Evolutionary conservation across 2,888 invertebrate genomes (phyloP), one percentile per base, ranked within the genome.

Genomic region (Gymnoscelis rufifasciata): DNA sequence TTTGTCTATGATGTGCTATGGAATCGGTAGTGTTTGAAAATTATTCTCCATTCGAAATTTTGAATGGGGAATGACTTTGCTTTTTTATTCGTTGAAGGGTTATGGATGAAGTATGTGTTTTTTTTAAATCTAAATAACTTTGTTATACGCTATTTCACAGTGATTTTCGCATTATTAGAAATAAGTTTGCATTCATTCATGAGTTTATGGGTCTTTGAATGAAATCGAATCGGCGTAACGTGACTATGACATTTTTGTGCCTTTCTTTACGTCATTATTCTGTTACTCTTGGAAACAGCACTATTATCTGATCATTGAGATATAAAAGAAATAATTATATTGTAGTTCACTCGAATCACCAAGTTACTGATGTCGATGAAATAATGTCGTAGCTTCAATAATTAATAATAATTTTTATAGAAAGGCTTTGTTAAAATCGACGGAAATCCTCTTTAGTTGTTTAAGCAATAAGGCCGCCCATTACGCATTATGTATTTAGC

Each of bases 1-100:
- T 56, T 24, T 47, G 76, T 78, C 77, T 78, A 51, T 64, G 55
- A 58, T 62, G 47, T 60, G 59, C 52, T 54, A 47, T 54, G 47
- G 60, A 62, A 61, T 65, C 49, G 43, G 54, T 53, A 47, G 47
- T 48, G 52, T 61, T 62, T 52, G 54, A 56, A 57, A 57, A 62
- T 62, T 59, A 65, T 71, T 66, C 57, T 57, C 57, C 53, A 58
- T 60, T 67, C 64, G 35, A 7, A 23, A 19, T 23, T 33, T 35
- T 35, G 35, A 61, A 55, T 50, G 52, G 65, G 61, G 53, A 59
- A 71, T 78, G 50, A 50, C 45, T 28, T 38, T 8, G 12, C 6
- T 26, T 50, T 50, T 50, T 42, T 50, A 30, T 45, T 24, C 19
- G 6, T 24, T 14, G 12, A 50, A 50, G 50, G 50, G 45, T 50